Percentiles rank a stretch among this genome's conserved stretches.
Evolutionary conservation across 2,797 vertebrate species (phyloP).

Genomic region (Hapalemur alaotrensis): DNA sequence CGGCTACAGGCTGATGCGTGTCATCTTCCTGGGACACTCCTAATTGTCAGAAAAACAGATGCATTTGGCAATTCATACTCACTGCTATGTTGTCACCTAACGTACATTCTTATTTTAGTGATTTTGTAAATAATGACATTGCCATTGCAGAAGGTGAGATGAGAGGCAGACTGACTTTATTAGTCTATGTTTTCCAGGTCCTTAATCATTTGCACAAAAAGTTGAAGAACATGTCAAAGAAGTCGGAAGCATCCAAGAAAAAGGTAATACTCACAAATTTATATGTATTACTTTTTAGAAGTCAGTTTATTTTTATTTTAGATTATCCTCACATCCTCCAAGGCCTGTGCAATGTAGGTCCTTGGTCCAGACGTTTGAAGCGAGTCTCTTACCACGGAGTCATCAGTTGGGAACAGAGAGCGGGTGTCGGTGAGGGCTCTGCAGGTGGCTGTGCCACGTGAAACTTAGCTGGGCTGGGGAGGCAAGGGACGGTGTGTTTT

Average conservation of each 20-base stretch:
- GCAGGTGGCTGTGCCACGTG: rapidly evolving
- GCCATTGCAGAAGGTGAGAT: background rate
- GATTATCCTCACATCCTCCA: background rate
- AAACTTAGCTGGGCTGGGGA: rapidly evolving
- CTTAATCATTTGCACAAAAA: constrained; percentile 98
- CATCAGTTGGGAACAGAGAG: rapidly evolving
- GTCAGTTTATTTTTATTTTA: background rate
- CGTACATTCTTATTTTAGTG: background rate
- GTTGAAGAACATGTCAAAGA: constrained; percentile 97
- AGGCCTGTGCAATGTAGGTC: background rate
- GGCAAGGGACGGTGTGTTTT: rapidly evolving
- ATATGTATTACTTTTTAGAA: rapidly evolving
- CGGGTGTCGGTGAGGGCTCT: rapidly evolving
- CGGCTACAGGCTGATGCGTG: rapidly evolving
- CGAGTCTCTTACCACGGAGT: rapidly evolving
- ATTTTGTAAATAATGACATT: background rate
- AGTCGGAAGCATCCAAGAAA: constrained; percentile 98
- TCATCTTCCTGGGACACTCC: rapidly evolving
- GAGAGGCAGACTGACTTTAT: background rate
- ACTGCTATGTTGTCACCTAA: rapidly evolving
- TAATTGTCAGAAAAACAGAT: background rate
- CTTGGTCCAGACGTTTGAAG: background rate
- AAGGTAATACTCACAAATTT: constrained; percentile 88
- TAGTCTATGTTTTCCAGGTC: constrained; percentile 88
- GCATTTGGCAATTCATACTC: rapidly evolving